Evolutionary conservation across 92 coral and sea anemone species (phyloP).

Genomic region (Hydrozoanthus gracilis): DNA sequence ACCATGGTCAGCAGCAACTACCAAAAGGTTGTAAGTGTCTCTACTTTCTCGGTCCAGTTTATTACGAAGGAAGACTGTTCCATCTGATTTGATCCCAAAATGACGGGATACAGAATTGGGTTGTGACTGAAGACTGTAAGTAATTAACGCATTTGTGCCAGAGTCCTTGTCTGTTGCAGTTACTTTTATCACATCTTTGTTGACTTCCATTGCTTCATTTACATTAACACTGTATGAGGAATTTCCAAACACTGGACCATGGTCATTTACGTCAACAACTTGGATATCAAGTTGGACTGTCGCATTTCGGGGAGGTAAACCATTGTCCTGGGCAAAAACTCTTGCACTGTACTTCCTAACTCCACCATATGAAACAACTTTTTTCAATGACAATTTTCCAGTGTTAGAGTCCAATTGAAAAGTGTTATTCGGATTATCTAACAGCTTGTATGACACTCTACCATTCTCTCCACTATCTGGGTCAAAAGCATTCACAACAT

Average conservation of each 20-base stretch:
- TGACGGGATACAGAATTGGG: slow-evolving; percentile 59
- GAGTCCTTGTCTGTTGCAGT: slow-evolving; percentile 86
- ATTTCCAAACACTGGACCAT: slow-evolving; percentile 79
- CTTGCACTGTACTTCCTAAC: slow-evolving; percentile 56
- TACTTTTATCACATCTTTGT: slow-evolving; percentile 67
- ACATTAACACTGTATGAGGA: slow-evolving; percentile 72
- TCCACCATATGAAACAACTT: slow-evolving; percentile 72
- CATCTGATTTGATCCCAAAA: slow-evolving; percentile 79
- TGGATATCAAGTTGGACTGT: slow-evolving; percentile 69
- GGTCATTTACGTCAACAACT: slow-evolving; percentile 94
- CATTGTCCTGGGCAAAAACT: slow-evolving; percentile 87
- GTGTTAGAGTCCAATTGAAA: slow-evolving; percentile 70
- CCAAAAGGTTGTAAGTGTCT: slow-evolving; percentile 63
- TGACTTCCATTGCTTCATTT: slow-evolving; percentile 58
- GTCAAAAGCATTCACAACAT: slow-evolving; percentile 77
- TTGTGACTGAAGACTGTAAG: slow-evolving; percentile 66
- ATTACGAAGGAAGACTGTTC: slow-evolving; percentile 72
- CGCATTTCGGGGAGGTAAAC: slow-evolving; percentile 67
- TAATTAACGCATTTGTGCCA: slow-evolving; percentile 81
- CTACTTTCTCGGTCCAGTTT: slow-evolving; percentile 76
- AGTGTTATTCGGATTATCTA: slow-evolving; percentile 69
- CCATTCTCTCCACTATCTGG: slow-evolving; percentile 85
- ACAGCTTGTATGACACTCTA: slow-evolving; percentile 72
- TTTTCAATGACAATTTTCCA: slow-evolving; percentile 76
- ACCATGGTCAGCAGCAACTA: slow-evolving; percentile 87